These are phyloP conservation scores for Tanypteryx hageni DNA, from an alignment of 2,888 invertebrate genomes.

Conservation along the genomic window DNA sequence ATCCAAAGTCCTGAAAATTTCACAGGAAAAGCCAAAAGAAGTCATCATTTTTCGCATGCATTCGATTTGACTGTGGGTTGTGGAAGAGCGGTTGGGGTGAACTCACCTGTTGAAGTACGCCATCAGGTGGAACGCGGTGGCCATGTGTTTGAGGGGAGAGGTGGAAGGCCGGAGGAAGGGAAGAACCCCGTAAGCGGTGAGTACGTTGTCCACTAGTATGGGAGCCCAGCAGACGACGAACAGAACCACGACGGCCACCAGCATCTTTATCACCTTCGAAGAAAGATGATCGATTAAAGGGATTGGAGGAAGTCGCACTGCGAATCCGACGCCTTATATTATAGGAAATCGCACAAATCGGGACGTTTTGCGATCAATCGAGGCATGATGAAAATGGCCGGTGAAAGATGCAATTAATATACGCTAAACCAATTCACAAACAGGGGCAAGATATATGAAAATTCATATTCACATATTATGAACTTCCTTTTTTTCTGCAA, in stretches of 20 bases:
- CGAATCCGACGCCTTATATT: background rate
- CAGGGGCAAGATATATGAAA: too few species aligned
- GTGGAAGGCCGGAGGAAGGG: constrained; percentile 74
- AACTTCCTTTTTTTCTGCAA: too few species aligned
- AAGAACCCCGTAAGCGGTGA: constrained; percentile 80
- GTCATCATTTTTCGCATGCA: too few species aligned
- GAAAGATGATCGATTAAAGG: background rate
- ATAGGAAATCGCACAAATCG: background rate
- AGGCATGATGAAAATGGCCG: too few species aligned
- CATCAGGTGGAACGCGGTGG: constrained; percentile 81
- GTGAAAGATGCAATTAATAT: too few species aligned
- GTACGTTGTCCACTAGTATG: constrained; percentile 80
- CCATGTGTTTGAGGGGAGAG: constrained; percentile 79
- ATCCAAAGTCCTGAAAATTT: too few species aligned
- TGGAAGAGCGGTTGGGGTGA: too few species aligned
- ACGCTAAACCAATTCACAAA: too few species aligned
- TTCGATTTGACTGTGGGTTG: too few species aligned
- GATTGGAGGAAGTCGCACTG: background rate
- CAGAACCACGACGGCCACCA: constrained; percentile 82
- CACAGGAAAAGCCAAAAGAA: too few species aligned
- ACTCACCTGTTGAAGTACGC: constrained; percentile 85
- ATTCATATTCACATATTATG: too few species aligned
- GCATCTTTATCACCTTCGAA: constrained; percentile 84
- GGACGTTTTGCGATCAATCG: too few species aligned
- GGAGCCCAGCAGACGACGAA: constrained; percentile 85